Conservation (phyloP, 2,888 invertebrate species). For the Imbricaverruca yamaguchii region DNA sequence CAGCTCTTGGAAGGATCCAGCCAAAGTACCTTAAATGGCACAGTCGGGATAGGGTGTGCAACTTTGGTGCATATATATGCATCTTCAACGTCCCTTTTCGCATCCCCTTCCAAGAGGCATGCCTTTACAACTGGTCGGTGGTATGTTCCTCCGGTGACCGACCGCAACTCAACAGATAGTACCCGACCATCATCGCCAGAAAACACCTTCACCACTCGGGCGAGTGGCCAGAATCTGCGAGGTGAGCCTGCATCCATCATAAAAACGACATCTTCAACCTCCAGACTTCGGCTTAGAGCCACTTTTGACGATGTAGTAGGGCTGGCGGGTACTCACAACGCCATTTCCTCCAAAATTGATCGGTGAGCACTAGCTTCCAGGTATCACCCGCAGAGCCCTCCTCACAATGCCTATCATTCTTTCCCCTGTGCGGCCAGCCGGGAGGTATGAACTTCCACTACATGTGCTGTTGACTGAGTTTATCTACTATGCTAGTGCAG, state of each 20-base stretch:
- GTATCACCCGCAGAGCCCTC: no score
- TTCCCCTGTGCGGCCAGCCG: no score
- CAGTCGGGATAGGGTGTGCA: no score
- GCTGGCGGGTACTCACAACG: neutral
- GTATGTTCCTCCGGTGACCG: neutral
- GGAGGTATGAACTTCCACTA: no score
- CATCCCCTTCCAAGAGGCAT: neutral
- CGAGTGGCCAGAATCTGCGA: neutral
- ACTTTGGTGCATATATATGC: no score
- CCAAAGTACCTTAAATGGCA: no score
- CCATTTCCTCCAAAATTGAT: neutral
- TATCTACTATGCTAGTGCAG: neutral
- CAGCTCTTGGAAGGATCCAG: no score
- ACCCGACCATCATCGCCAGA: neutral
- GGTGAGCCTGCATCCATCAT: neutral
- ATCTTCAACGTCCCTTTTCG: no score
- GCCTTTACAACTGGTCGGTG: neutral
- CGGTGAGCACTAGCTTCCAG: neutral
- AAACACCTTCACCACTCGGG: neutral
- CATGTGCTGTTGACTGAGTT: neutral
- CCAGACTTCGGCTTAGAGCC: neutral
- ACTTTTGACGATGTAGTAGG: neutral
- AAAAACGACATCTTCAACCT: neutral
- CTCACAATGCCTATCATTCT: no score
- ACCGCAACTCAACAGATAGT: neutral